Evolutionary conservation across 2,113 vertebrate species (phyloP).

Genomic region (Helogale parvula): DNA sequence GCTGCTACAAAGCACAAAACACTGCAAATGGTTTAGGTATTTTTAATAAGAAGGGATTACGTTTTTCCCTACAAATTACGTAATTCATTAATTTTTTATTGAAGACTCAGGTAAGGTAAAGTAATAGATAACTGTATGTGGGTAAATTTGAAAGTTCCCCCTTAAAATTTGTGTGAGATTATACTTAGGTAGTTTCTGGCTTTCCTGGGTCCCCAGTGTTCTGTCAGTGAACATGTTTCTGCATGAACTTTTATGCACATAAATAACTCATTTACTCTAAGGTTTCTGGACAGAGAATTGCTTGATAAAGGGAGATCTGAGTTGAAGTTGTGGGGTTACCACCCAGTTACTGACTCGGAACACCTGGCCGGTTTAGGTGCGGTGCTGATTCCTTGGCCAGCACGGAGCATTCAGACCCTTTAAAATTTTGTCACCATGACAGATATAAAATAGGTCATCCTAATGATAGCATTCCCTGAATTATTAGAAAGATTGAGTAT

Average conservation of each 20-base stretch:
- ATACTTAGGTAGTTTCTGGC: background rate
- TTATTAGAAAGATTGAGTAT: background rate
- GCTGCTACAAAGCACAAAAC: background rate
- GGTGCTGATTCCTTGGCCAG: background rate
- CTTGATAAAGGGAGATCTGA: background rate
- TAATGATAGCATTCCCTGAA: background rate
- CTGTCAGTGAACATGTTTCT: background rate
- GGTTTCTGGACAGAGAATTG: background rate
- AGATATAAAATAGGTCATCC: background rate
- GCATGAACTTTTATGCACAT: background rate
- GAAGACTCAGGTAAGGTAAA: background rate
- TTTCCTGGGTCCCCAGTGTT: conserved; percentile 18
- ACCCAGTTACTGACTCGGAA: background rate
- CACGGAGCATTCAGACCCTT: background rate
- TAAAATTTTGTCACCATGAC: background rate
- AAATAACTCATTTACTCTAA: background rate
- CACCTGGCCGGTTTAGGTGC: background rate
- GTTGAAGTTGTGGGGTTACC: conserved; percentile 7
- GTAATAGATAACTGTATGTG: background rate
- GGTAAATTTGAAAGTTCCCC: background rate
- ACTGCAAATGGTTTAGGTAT: background rate
- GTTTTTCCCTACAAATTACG: background rate
- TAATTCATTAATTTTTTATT: background rate
- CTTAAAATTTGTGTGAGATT: background rate
- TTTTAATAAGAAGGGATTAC: background rate